phyloP scores from a whole-genome alignment of 2,888 invertebrate genomes.

The Melanophora roralis region DNA sequence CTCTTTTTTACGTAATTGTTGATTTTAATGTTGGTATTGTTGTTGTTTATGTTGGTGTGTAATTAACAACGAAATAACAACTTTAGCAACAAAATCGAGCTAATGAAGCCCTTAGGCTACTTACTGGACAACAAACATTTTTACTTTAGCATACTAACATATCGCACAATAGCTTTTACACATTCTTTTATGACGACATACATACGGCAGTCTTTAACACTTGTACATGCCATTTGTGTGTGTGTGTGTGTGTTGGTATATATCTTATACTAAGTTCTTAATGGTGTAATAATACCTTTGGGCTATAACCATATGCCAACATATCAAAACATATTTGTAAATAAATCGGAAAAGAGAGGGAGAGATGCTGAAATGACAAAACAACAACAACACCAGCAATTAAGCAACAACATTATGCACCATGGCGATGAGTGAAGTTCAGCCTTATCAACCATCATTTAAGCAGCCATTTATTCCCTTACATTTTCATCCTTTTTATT shows the following conservation, averaged over 20 bases:
- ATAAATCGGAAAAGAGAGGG: conserved; percentile 6
- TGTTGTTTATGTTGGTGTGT: conserved; percentile 49
- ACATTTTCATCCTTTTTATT: neutral
- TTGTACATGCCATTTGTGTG: conserved; percentile 7
- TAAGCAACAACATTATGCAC: conserved; percentile 27
- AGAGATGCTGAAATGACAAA: conserved; percentile 3
- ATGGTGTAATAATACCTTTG: conserved; percentile 66
- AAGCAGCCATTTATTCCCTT: conserved; percentile 7
- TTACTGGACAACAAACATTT: conserved; percentile 22
- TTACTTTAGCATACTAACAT: neutral
- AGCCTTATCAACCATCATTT: conserved; percentile 48
- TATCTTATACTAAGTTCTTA: conserved; percentile 63
- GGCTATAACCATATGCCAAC: conserved; percentile 61
- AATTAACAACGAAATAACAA: conserved; percentile 61
- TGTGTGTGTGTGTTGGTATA: neutral
- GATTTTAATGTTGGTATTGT: conserved; percentile 17
- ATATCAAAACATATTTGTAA: conserved; percentile 35
- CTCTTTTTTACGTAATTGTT: too few relatives aligned
- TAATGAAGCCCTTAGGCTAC: conserved; percentile 61
- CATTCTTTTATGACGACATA: neutral
- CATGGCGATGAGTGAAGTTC: conserved; percentile 45
- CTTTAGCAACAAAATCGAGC: conserved; percentile 59
- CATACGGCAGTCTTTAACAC: neutral
- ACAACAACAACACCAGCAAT: conserved; percentile 8
- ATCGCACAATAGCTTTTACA: neutral